These are phyloP conservation scores for Eustalomyia histrio DNA, from an alignment of 2,888 invertebrate species.

Conservation along the genomic window DNA sequence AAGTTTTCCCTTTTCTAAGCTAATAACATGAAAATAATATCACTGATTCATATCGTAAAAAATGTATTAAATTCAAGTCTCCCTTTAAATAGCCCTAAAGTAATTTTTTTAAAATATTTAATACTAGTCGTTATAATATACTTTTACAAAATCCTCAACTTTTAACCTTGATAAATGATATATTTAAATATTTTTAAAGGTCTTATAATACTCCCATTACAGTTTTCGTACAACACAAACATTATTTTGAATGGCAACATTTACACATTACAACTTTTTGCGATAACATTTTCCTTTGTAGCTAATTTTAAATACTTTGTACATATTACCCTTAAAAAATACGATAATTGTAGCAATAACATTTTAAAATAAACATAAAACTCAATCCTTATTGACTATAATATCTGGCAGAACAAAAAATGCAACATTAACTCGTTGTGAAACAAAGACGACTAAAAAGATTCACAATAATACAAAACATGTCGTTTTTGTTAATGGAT, in stretches of 20 bases:
- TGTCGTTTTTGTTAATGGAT: too few relatives aligned
- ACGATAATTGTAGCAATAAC: conserved; percentile 31
- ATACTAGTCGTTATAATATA: too few relatives aligned
- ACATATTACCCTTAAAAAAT: conserved; percentile 35
- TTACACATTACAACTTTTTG: conserved; percentile 6
- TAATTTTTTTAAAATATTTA: too few relatives aligned
- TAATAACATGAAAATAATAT: too few relatives aligned
- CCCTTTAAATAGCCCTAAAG: too few relatives aligned
- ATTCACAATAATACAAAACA: too few relatives aligned
- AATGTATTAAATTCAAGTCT: too few relatives aligned
- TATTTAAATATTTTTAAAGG: conserved; percentile 32
- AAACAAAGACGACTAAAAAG: background rate
- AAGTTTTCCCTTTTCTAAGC: too few relatives aligned
- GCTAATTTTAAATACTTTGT: conserved; percentile 17
- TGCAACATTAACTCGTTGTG: background rate
- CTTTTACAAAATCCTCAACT: conserved; percentile 30
- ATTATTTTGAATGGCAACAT: conserved; percentile 8
- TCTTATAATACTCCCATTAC: conserved; percentile 32
- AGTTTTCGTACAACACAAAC: conserved; percentile 2
- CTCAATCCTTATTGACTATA: conserved; percentile 3
- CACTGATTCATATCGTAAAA: too few relatives aligned
- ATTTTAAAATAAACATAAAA: conserved; percentile 44
- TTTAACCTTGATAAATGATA: conserved; percentile 60
- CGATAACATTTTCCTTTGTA: background rate
- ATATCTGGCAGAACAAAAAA: background rate